Conservation (phyloP, 2,797 vertebrate species). For the Eupleurogrammus muticus region DNA sequence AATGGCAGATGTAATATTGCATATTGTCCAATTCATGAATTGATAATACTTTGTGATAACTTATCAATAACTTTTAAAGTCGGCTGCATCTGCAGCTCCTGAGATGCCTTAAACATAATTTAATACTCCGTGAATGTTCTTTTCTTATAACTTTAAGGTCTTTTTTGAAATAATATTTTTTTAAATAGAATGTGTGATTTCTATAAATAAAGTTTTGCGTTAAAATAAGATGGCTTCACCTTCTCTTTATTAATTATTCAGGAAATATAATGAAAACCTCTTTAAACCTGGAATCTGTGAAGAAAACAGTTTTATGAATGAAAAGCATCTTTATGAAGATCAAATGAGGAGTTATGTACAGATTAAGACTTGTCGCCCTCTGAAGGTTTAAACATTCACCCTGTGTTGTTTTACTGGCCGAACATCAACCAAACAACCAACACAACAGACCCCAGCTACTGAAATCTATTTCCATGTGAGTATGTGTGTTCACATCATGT, state of each 20-base stretch:
- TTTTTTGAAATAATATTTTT: not conserved
- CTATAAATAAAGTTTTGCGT: slow-evolving; percentile 31
- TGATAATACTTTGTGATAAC: not conserved
- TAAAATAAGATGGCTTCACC: not conserved
- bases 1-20: too few relatives aligned
- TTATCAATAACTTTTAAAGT: not conserved
- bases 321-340: too few relatives aligned
- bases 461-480: not conserved
- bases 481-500: slow-evolving; percentile 1
- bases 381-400: too few relatives aligned
- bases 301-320: too few relatives aligned
- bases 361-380: slow-evolving; percentile 1
- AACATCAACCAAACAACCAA: not conserved
- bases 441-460: not conserved
- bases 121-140: too few relatives aligned
- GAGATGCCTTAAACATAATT: slow-evolving; percentile 5
- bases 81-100: not conserved
- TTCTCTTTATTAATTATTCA: not conserved
- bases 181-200: slow-evolving; percentile 1
- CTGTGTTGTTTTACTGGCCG: not conserved
- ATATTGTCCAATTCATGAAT: too few relatives aligned
- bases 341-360: not conserved
- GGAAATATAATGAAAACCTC: not conserved
- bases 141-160: too few relatives aligned
- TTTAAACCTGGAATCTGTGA: too few relatives aligned